phyloP scores from a whole-genome alignment of 2,888 invertebrate species.

The Periphyllus acericola region DNA sequence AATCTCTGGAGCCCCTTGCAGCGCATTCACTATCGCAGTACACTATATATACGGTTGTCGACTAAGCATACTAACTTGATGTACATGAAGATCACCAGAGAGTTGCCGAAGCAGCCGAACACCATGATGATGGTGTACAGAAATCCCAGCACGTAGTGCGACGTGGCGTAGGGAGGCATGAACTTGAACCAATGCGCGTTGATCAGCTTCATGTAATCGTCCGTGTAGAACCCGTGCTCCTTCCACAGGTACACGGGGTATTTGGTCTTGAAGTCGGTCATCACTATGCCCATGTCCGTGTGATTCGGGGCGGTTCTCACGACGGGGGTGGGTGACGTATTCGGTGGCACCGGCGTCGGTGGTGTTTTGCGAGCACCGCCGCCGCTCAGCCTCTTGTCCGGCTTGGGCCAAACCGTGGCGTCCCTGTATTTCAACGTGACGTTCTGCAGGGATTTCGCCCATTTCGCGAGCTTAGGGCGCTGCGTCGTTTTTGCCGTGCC shows the following conservation, averaged over 20 bases:
- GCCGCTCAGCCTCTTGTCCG: background rate
- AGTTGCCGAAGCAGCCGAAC: constrained; percentile 78
- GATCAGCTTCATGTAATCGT: constrained; percentile 72
- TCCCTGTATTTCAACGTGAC: background rate
- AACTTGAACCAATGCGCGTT: constrained; percentile 75
- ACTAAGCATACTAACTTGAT: constrained; percentile 76
- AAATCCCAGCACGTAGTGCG: constrained; percentile 73
- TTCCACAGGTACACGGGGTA: constrained; percentile 70
- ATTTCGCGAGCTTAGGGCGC: background rate
- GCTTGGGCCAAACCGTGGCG: background rate
- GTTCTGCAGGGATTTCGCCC: too few species aligned
- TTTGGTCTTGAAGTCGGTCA: constrained; percentile 65
- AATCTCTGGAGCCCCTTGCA: too few species aligned
- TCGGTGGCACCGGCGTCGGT: background rate
- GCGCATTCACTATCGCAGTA: too few species aligned
- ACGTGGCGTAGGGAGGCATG: constrained; percentile 71
- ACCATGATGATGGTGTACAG: constrained; percentile 75
- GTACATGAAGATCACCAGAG: constrained; percentile 79
- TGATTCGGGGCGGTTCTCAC: background rate
- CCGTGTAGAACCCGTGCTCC: constrained; percentile 71
- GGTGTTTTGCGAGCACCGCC: background rate
- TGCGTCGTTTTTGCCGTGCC: background rate
- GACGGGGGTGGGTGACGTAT: too few species aligned
- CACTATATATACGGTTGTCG: too few species aligned
- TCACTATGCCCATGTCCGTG: background rate